Base-by-base conservation (phyloP, 2,888 invertebrate genomes). In the Galerucella pusilla region DNA sequence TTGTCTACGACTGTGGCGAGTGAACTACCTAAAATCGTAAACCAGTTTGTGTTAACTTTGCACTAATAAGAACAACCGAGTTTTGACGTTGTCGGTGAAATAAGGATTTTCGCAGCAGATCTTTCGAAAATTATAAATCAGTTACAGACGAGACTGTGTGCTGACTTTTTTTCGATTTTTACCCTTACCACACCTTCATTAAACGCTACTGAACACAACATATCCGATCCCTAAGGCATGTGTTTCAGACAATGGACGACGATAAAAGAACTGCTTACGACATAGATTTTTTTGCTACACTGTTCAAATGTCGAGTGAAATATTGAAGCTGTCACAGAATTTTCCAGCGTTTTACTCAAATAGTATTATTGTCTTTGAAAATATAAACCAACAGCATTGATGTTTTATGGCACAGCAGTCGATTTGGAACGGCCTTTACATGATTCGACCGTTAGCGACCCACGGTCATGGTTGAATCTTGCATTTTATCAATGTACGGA, bases 211-310 rank as follows among this genome's bases (percentile, higher is more conserved):
- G 74, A 65, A 60, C 60, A 70, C 28, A 67, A 74, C 67, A 74
- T 68, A 71, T 71, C 67, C 74, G 52, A 71, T 71, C 71, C 74
- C 60, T n/a, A 49, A 59, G 75, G 52, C 68, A 75, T 71, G 72
- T 52, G 71, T 68, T 72, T 68, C 75, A 68, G 72, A 75, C 75
- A 75, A 72, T 75, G 75, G 71, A 65, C 45, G 72, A 57, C 42
- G 61, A 74, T 72, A 75, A 72, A 72, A 72, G 68, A 68, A 75
- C 20, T 72, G 75, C 75, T 75, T 75, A 72, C 75, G 72, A 75
- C 59, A 49, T 46, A 45, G 65, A 65, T 75, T 75, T 68, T 35
- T 71, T 45, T 49, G 61, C 35, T 45, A 71, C 46, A 72, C 59
- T 46, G 57, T 66, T 49, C 14, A 54, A 54, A 54, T n/a, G 54